Evolutionary conservation across 2,113 vertebrate species (phyloP), one percentile per base, ranked within the genome.

Genomic region (Chaetura pelagica): DNA sequence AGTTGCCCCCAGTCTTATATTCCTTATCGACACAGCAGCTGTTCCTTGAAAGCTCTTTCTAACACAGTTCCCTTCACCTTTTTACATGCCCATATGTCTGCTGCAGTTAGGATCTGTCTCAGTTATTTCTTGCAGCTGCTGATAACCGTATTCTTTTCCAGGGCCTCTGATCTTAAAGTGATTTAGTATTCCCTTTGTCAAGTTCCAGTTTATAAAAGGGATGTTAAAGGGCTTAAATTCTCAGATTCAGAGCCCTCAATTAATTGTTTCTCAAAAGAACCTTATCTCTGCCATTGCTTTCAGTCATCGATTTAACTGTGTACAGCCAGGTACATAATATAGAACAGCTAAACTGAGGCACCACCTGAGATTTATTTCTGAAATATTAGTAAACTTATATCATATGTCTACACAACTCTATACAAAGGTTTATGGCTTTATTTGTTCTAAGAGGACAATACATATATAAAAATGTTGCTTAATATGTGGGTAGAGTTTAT

Each of bases 21-120:
- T 57, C 32, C 42, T n/a, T 69, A 42, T 55, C 2, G 1, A 6
- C 3, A 2, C 2, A 0, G 8, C 35, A 85, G 18, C 46, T 54
- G 79, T 78, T n/a, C n/a, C 32, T 44, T 68, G 58, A 64, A 63
- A 75, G 35, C 21, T 57, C 74, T 69, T 73, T 75, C 35, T 26
- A 71, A 16, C 48, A 26, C 22, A 42, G 16, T 26, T 84, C 34
- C 20, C 42, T 66, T 55, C 54, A 34, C 30, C 24, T 62, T 75
- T 75, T 30, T 40, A 9, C 49, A 18, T 68, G 44, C 17, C 67
- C 4, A 1, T 19, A 14, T 52, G 48, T 46, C 69, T 80, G 35
- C 38, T 91, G 61, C 58, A 49, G 40, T 61, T 24, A 67, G 49
- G 46, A 64, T 87, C 48, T 32, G 29, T 63, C 32, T 87, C 29